Evolutionary conservation across 1,140 invertebrate species (phyloP).

Genomic region (Zaprionus ghesquierei): DNA sequence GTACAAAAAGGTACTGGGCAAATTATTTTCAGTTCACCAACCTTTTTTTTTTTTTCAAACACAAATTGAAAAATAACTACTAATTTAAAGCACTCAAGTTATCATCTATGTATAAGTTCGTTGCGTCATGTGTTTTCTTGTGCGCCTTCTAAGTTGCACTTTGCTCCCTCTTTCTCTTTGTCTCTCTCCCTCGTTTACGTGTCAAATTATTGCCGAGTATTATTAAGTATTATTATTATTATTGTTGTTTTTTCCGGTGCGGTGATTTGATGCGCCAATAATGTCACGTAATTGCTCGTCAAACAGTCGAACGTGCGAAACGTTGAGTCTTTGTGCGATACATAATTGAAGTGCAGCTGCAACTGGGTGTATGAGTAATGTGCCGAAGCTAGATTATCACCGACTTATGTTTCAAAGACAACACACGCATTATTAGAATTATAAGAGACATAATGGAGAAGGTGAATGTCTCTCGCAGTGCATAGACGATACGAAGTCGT

Average conservation of each 20-base stretch:
- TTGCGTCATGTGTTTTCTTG: slow-evolving; percentile 3
- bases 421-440: not conserved
- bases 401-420: slow-evolving; percentile 15
- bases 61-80: too few relatives aligned
- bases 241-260: not conserved
- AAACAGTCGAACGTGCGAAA: slow-evolving; percentile 65
- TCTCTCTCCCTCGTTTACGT: slow-evolving; percentile 29
- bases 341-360: not conserved
- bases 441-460: not conserved
- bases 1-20: too few relatives aligned
- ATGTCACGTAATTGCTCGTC: slow-evolving; percentile 60
- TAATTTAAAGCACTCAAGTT: too few relatives aligned
- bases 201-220: slow-evolving; percentile 10
- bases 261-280: slow-evolving; percentile 39
- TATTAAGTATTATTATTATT: slow-evolving; percentile 9
- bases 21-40: too few relatives aligned
- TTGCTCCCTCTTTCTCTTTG: not conserved
- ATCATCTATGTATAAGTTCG: not conserved
- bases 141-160: slow-evolving; percentile 9
- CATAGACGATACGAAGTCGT: too few relatives aligned
- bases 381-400: slow-evolving; percentile 9
- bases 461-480: too few relatives aligned
- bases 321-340: slow-evolving; percentile 30
- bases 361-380: slow-evolving; percentile 35
- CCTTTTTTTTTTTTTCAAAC: too few relatives aligned